Evolutionary conservation across 2,797 vertebrate genomes (phyloP), one percentile per base, ranked within the genome.

Genomic region (Peromyscus eremicus): DNA sequence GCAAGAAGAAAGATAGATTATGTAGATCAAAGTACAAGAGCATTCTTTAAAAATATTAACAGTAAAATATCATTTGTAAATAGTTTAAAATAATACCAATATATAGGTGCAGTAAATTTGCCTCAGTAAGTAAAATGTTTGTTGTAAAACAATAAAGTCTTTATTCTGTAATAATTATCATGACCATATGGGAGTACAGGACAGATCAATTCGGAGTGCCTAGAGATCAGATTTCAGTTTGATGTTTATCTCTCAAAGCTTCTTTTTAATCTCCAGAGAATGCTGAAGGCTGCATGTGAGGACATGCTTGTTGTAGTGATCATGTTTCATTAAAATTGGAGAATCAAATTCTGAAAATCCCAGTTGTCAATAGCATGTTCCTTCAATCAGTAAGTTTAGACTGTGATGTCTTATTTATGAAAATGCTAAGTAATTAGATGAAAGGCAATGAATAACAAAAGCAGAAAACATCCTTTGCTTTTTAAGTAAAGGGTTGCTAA

Each of bases 121-220:
- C 12, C 55, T 93, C 84, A 91, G 81, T 66, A 94, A 95, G 43
- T 86, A 92, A 97, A 86, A 40, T 49, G 13, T 87, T 91, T 85
- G 21, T 86, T 93, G 46, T 93, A 77, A 96, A 97, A 96, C 94
- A 97, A 76, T 60, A 89, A 90, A 80, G 62, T 37, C 27, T 17
- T 96, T 92, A 93, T 93, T 96, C 80, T 93, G 87, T 89, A 84
- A 89, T 77, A 84, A 87, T 94, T 96, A 95, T 96, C 57, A 68
- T 27, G 21, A 86, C 52, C 89, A 66, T 55, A 40, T 40, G 19
- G 71, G 76, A 96, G 66, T 93, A 77, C 86, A 97, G 80, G 80
- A 87, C 93, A 95, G 71, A 85, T n/a, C 80, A 49, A 93, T 94
- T 94, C 25, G 83, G 27, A 84, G 64, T 80, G 49, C 40, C 34